Percentiles rank a stretch among this genome's conserved stretches.
Conservation (phyloP, 1,140 invertebrate species). For the Orussus abietinus region DNA sequence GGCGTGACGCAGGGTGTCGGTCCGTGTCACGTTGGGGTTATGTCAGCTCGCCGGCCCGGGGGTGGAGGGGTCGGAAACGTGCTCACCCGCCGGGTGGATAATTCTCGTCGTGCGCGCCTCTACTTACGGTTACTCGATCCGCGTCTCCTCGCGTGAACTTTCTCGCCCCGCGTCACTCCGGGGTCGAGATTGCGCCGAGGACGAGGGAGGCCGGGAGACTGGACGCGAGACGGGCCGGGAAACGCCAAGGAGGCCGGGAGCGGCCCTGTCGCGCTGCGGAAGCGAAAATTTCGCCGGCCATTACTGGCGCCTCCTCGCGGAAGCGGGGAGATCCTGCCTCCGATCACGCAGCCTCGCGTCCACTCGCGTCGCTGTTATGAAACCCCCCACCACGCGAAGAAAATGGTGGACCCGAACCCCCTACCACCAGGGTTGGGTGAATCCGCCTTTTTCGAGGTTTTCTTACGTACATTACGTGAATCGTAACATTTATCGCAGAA, state of each 20-base stretch:
- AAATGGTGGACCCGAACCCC: too few species aligned
- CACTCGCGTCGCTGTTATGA: too few species aligned
- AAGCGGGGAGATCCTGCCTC: conserved; percentile 7
- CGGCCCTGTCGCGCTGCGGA: conserved; percentile 17
- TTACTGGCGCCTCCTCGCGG: conserved; percentile 19
- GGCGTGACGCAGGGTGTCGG: too few species aligned
- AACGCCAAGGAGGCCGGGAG: conserved; percentile 4
- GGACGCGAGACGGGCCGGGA: not conserved
- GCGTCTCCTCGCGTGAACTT: conserved; percentile 8
- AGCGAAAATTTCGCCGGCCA: conserved; percentile 18
- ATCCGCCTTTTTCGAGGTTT: too few species aligned
- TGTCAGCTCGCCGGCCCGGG: not conserved
- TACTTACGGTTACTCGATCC: conserved; percentile 11
- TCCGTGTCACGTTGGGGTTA: too few species aligned
- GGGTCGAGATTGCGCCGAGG: not conserved
- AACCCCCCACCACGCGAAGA: too few species aligned
- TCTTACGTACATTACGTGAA: too few species aligned
- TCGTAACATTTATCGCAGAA: too few species aligned
- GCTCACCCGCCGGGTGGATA: not conserved
- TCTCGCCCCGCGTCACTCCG: not conserved
- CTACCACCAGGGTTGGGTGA: too few species aligned
- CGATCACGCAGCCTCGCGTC: too few species aligned
- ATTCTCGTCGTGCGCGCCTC: conserved; percentile 6
- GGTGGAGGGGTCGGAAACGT: too few species aligned
- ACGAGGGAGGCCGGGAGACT: not conserved